Conservation (phyloP, 2,888 invertebrate genomes). For the Melangyna quadrimaculata region DNA sequence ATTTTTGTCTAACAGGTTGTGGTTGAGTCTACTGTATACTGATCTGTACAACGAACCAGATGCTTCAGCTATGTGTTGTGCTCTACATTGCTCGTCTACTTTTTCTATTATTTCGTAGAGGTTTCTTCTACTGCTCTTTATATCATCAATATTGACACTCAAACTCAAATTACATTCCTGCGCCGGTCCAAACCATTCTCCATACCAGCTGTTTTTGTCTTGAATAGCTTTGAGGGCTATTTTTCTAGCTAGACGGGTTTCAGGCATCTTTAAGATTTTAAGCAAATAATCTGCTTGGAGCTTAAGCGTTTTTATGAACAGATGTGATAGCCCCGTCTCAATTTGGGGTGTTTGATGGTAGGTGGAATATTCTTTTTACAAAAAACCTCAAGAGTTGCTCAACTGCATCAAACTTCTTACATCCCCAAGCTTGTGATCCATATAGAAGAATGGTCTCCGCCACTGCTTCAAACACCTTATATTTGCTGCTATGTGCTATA, state of each 20-base stretch:
- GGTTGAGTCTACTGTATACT: not conserved
- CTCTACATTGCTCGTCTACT: not conserved
- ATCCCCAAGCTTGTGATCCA: not conserved
- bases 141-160: not conserved
- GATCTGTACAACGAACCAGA: not conserved
- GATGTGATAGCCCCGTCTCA: not conserved
- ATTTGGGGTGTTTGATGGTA: not conserved
- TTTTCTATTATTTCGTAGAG: not conserved
- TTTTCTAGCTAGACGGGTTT: too few relatives aligned
- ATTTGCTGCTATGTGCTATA: too few relatives aligned
- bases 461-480: not conserved
- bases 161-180: not conserved
- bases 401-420: not conserved
- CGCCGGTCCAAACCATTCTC: too few relatives aligned
- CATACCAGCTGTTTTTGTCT: too few relatives aligned
- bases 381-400: too few relatives aligned
- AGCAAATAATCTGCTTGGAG: too few relatives aligned
- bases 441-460: not conserved
- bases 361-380: not conserved
- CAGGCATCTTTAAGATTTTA: too few relatives aligned
- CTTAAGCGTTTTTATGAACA: not conserved
- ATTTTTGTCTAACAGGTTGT: not conserved
- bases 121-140: not conserved
- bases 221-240: too few relatives aligned
- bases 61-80: not conserved